Evolutionary conservation across 2,888 invertebrate genomes (phyloP).

Genomic region (Serripes groenlandicus): DNA sequence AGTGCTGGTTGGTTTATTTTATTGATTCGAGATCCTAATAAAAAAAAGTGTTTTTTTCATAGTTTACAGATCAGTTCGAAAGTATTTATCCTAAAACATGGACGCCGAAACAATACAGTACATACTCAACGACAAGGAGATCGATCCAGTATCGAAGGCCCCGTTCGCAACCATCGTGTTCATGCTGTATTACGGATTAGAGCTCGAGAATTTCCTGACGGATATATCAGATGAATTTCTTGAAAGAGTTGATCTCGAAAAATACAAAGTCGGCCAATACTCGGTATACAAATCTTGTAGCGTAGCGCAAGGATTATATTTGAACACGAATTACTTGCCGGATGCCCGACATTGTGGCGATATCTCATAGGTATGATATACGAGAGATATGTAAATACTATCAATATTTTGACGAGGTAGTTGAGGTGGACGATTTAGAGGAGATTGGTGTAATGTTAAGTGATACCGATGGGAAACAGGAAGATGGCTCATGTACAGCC

Average conservation of each 20-base stretch:
- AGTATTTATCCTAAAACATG: no score
- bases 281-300: constrained; percentile 47
- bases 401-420: neutral
- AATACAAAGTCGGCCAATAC: constrained; percentile 28
- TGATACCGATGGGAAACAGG: neutral
- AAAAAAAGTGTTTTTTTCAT: no score
- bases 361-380: constrained; percentile 37
- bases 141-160: constrained; percentile 33
- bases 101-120: constrained; percentile 39
- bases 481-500: neutral
- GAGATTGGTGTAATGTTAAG: neutral
- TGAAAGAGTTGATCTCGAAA: neutral
- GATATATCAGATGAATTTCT: constrained; percentile 33
- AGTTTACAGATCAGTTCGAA: no score
- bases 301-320: constrained; percentile 50
- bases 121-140: constrained; percentile 25
- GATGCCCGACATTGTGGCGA: constrained; percentile 48
- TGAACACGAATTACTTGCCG: constrained; percentile 32
- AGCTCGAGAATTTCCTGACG: constrained; percentile 39
- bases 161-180: constrained; percentile 39
- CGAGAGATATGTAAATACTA: constrained; percentile 36
- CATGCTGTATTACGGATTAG: constrained; percentile 48
- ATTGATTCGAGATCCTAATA: no score
- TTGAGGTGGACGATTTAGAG: no score
- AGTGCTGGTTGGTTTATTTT: no score